A percentile compares a stretch with the other conserved stretches of the same genome.
phyloP scores from a whole-genome alignment of 2,888 invertebrate species.

The Pocota personata region DNA sequence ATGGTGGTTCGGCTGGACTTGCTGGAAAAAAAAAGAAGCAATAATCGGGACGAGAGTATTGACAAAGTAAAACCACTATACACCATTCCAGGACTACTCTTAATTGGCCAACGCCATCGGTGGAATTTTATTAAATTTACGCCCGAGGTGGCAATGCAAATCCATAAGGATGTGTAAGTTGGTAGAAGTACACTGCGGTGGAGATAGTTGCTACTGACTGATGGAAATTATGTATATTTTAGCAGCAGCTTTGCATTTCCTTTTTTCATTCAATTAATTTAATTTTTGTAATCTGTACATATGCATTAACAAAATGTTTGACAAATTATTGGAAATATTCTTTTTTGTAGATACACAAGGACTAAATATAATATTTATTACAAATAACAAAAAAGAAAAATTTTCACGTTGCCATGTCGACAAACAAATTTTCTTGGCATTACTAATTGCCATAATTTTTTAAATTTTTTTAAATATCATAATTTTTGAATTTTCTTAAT shows the following conservation, averaged over 20 bases:
- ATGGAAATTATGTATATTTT: background rate
- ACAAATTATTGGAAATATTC: background rate
- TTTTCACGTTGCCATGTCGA: too few relatives aligned
- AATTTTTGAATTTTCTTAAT: too few relatives aligned
- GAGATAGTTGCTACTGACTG: too few relatives aligned
- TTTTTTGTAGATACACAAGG: background rate
- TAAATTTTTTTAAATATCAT: too few relatives aligned
- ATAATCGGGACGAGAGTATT: constrained; percentile 26
- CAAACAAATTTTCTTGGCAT: too few relatives aligned
- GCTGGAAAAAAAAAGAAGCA: constrained; percentile 4
- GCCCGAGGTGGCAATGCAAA: background rate
- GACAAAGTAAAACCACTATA: constrained; percentile 24
- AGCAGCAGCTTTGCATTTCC: too few relatives aligned
- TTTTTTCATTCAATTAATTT: background rate
- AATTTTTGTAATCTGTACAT: constrained; percentile 8
- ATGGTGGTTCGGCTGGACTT: background rate
- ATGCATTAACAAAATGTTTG: background rate
- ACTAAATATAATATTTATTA: too few relatives aligned
- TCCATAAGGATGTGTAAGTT: background rate
- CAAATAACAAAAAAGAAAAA: too few relatives aligned
- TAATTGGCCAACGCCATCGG: background rate
- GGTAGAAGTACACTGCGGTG: background rate
- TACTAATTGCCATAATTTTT: too few relatives aligned
- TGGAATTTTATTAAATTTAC: constrained; percentile 22
- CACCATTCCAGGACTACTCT: background rate